phyloP scores from a whole-genome alignment of 2,113 vertebrate genomes.

The Megaceryle maxima region DNA sequence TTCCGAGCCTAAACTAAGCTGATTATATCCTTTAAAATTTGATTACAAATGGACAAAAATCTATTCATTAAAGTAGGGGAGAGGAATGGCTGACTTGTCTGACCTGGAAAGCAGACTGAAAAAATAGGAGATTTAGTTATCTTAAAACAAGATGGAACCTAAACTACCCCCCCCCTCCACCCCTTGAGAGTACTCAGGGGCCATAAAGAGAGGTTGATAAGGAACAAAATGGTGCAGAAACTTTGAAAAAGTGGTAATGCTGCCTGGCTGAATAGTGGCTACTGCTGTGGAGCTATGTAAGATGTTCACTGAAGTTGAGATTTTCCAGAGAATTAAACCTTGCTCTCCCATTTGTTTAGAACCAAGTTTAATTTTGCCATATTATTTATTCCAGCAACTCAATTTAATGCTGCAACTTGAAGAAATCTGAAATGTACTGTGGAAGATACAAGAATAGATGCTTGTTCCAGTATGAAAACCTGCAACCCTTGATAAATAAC shows the following conservation, averaged over 20 bases:
- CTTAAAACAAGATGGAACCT: neutral
- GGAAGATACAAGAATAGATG: neutral
- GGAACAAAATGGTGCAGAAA: neutral
- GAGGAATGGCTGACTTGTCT: neutral
- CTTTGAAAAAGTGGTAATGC: neutral
- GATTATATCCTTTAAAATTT: neutral
- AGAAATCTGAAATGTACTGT: neutral
- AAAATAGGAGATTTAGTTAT: neutral
- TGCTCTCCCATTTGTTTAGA: neutral
- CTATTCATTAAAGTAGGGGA: neutral
- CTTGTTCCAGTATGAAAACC: neutral
- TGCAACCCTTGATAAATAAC: slow-evolving; percentile 18
- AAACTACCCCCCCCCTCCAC: neutral
- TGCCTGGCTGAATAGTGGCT: neutral
- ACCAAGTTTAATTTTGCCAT: neutral
- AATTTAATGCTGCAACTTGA: neutral
- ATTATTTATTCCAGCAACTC: neutral
- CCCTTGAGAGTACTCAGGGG: accelerated
- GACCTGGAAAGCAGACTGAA: neutral
- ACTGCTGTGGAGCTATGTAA: neutral
- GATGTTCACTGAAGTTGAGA: neutral
- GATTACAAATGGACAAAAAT: neutral
- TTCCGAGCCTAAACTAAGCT: neutral
- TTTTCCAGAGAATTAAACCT: neutral
- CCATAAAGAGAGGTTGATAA: neutral